Base-by-base conservation (phyloP, 2,113 vertebrate species). In the Myxocyprinus asiaticus region DNA sequence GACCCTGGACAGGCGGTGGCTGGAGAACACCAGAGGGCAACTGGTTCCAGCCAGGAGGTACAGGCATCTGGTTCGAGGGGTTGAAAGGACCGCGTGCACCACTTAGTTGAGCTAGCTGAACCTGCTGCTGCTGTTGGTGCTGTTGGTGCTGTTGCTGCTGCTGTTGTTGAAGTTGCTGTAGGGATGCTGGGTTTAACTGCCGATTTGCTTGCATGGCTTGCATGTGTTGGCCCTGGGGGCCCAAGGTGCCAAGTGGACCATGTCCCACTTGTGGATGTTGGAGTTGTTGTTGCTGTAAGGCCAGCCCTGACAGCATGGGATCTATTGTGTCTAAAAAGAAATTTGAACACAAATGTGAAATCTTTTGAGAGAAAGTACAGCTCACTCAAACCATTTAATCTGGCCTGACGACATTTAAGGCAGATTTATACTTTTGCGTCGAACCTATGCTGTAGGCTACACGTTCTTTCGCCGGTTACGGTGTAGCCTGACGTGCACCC, bases 21-120 rank as follows among this genome's bases (percentile, higher is more conserved):
- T 96, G 97, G 73, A 97, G 92, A 76, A 95, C 93, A 80, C 95
- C 97, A 67, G 96, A 93, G 70, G 96, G 92, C 87, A 98, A 89
- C 90, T 97, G 97, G 90, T 96, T 98, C 98, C 98, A 99, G 86
- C 95, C 95, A 84, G 96, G 91, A 82, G 96, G 94, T 82, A 94
- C 93, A 81, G 95, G 90, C 93, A 97, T 97, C 90, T 96, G 97
- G 86, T 94, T 90, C 79, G 95, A 90, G 79, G 94, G 92, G 85
- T 96, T 94, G 89, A 99, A 98, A 48, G 95, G 94, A 85, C 95
- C 93, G 82, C 97, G 94, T 66, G 95, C 91, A 59, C 94, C 95
- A 7, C 80, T 70, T 11, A 92, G 79, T 69, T 93, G 91, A 5
- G 92, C 87, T 55, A 92, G 86, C 82, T 92, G 92, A 47, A 88